Conservation (phyloP, 2,113 vertebrate species). For the Anoura caudifer region DNA sequence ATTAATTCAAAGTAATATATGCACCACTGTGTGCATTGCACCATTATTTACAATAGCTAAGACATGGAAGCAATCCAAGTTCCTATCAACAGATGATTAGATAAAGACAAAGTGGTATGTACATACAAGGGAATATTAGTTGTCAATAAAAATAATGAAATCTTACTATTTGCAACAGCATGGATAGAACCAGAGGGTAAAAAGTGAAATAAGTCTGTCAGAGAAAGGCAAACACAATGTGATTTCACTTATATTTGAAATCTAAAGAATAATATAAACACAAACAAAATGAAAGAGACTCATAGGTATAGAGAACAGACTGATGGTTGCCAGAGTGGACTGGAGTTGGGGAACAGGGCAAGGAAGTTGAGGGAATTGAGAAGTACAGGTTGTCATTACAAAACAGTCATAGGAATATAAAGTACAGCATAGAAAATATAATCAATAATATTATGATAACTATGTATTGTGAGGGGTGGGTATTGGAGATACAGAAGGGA, state of each 20-base stretch:
- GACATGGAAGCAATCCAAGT: neutral
- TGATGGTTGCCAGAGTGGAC: too few relatives aligned
- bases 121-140: neutral
- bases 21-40: neutral
- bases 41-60: neutral
- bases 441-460: too few relatives aligned
- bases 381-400: too few relatives aligned
- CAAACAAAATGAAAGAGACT: neutral
- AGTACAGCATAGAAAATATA: too few relatives aligned
- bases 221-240: neutral
- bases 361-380: too few relatives aligned
- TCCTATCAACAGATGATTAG: neutral
- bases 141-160: neutral
- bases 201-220: neutral
- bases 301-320: too few relatives aligned
- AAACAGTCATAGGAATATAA: too few relatives aligned
- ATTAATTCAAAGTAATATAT: neutral
- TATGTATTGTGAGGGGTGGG: too few relatives aligned
- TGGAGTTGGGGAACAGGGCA: too few relatives aligned
- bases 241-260: neutral
- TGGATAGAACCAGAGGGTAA: neutral
- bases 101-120: neutral
- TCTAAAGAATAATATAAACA: neutral
- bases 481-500: too few relatives aligned
- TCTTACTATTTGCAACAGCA: neutral